Base-by-base conservation (phyloP, 1,140 invertebrate genomes). In the Zaprionus kolodkinae region DNA sequence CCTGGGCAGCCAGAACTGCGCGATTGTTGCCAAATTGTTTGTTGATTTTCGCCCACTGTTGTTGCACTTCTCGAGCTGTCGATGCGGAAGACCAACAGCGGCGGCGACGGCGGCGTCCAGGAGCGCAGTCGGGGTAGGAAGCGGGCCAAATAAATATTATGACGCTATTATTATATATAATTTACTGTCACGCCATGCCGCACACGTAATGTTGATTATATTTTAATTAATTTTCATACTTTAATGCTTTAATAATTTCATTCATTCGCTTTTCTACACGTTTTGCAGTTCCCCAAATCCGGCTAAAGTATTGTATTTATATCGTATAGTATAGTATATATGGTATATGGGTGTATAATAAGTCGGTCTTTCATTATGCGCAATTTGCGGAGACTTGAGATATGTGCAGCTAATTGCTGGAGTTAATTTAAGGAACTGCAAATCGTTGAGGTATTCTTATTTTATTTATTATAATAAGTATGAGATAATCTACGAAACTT, bases 141-240 rank as follows among this genome's bases (percentile, higher is more conserved):
- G 52, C 52, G 21, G 12, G 50, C n/a, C 69, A 76, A 79, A 79
- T 82, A 79, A 79, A 88, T 88, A 80, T 80, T 79, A 88, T 87
- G 83, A 65, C 66, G 67, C 67, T 80, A 78, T 80, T 88, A 86
- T 86, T 86, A 86, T 89, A 88, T 84, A 84, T 84, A 87, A 87
- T 87, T 87, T 78, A 70, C 77, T 75, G 84, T 88, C 84, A 87
- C 85, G 85, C 80, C 70, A 88, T 84, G 72, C 79, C 74, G 71
- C 79, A 73, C 80, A 84, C 84, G 85, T 75, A 89, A 88, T 85
- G 81, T 82, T 89, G 84, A 88, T 87, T 88, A 84, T 84, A 89
- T 87, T 89, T 88, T 88, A 86, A 86, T 86, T 86, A 86, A 86
- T 87, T 82, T 86, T 67, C 73, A 74, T 62, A 76, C 72, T 87